Evolutionary conservation across 2,797 vertebrate genomes (phyloP).

Genomic region (Typhlichthys eigenmanni): DNA sequence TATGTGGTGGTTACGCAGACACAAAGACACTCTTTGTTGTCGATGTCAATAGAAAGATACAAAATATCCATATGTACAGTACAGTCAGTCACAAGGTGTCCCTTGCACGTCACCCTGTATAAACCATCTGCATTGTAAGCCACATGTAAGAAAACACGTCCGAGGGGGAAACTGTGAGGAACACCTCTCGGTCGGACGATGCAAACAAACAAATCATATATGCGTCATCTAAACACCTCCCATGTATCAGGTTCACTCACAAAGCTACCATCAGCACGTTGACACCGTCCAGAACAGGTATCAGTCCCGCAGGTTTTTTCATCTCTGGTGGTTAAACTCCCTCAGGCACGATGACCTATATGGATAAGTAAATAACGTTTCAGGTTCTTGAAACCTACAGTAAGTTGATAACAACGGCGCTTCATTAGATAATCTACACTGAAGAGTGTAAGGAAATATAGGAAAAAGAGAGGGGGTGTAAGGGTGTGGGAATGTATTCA

Average conservation of each 20-base stretch:
- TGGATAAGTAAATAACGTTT: too few relatives aligned
- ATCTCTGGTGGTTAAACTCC: constrained; percentile 6
- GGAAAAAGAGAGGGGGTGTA: neutral
- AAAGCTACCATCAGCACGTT: constrained; percentile 7
- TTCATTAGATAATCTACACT: neutral
- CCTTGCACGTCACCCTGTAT: constrained; percentile 50
- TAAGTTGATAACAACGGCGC: neutral
- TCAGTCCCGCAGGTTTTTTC: constrained; percentile 20
- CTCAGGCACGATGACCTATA: neutral
- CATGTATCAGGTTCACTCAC: constrained; percentile 28
- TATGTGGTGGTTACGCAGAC: constrained; percentile 48
- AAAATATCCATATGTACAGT: constrained; percentile 39
- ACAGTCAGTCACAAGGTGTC: constrained; percentile 35
- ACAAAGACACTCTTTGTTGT: constrained; percentile 20
- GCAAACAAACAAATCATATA: constrained; percentile 14
- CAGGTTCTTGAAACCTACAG: too few relatives aligned
- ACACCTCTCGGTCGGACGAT: constrained; percentile 5
- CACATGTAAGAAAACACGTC: constrained; percentile 34
- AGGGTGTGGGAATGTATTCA: neutral
- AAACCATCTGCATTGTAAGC: constrained; percentile 36
- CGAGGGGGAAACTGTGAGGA: constrained; percentile 1
- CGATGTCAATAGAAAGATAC: constrained; percentile 33
- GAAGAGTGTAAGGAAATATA: neutral
- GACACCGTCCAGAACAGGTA: neutral
- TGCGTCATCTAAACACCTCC: constrained; percentile 10